These are phyloP conservation scores for Macrotis lagotis DNA, from an alignment of 2,113 vertebrate species.

Conservation along the genomic window DNA sequence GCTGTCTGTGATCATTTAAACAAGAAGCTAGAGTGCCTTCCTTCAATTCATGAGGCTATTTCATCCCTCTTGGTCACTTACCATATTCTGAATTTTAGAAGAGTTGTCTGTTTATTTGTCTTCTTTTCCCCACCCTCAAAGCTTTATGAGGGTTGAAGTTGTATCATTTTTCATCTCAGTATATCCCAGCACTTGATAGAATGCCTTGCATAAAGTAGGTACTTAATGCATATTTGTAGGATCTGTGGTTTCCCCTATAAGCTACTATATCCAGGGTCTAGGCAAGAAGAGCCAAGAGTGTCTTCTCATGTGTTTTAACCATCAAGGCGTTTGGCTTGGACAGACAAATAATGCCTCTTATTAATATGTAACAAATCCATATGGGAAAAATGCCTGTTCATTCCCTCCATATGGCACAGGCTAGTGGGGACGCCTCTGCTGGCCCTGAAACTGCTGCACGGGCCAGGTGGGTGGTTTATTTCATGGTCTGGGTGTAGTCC, in stretches of 20 bases:
- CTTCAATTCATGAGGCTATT: neutral
- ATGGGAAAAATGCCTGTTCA: constrained; percentile 58
- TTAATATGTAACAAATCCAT: constrained; percentile 75
- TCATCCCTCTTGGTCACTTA: neutral
- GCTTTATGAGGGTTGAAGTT: neutral
- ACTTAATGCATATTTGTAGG: neutral
- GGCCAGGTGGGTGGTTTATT: constrained; percentile 71
- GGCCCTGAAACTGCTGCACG: constrained; percentile 58
- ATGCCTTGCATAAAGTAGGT: neutral
- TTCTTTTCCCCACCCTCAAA: neutral
- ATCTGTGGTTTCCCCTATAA: constrained; percentile 50
- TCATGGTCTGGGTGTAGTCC: constrained; percentile 58
- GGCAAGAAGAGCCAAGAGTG: constrained; percentile 62
- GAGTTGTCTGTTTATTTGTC: neutral
- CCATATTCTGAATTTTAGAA: neutral
- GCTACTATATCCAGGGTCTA: constrained; percentile 51
- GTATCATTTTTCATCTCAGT: neutral
- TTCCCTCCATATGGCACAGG: constrained; percentile 62
- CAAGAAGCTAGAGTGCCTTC: neutral
- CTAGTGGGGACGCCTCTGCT: constrained; percentile 58
- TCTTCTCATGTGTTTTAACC: constrained; percentile 69
- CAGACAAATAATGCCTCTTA: constrained; percentile 67
- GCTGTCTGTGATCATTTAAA: neutral
- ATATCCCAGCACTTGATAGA: neutral
- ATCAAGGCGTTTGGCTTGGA: constrained; percentile 73